These are phyloP conservation scores for Solenodon paradoxus DNA, from an alignment of 2,113 vertebrate genomes.

Conservation along the genomic window DNA sequence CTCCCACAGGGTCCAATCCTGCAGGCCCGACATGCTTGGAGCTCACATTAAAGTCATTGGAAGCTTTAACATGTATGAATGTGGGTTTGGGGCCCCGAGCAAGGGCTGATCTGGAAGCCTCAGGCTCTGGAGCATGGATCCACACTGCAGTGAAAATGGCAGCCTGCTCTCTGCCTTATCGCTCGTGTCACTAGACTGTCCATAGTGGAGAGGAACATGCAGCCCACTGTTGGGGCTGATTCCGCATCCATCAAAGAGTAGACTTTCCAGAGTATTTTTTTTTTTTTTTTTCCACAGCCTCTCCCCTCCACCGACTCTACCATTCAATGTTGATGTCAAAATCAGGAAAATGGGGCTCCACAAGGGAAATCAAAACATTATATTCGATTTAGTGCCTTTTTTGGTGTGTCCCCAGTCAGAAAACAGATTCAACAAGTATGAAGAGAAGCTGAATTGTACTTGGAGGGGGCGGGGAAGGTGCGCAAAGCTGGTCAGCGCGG, in stretches of 20 bases:
- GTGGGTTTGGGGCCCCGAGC: constrained; percentile 32
- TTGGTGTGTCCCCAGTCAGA: background rate
- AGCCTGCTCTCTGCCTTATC: background rate
- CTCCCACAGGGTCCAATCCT: constrained; percentile 73
- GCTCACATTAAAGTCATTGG: constrained; percentile 68
- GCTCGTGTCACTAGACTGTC: background rate
- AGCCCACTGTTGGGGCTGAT: background rate
- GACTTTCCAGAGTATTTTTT: background rate
- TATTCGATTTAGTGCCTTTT: background rate
- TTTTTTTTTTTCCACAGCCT: background rate
- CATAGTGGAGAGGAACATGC: background rate
- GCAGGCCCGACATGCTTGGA: constrained; percentile 69
- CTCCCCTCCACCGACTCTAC: background rate
- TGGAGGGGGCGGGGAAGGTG: fast-evolving
- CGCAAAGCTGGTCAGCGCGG: background rate
- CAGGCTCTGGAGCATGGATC: background rate
- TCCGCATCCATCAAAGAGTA: background rate
- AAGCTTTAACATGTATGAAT: constrained; percentile 64
- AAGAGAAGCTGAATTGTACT: background rate
- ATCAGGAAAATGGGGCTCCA: background rate
- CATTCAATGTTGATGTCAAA: background rate
- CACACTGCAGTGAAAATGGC: background rate
- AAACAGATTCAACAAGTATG: background rate
- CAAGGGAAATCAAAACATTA: background rate
- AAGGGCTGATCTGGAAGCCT: constrained; percentile 21